These are phyloP conservation scores for Oegoconia quadripuncta DNA, from an alignment of 2,888 invertebrate genomes.

Conservation along the genomic window DNA sequence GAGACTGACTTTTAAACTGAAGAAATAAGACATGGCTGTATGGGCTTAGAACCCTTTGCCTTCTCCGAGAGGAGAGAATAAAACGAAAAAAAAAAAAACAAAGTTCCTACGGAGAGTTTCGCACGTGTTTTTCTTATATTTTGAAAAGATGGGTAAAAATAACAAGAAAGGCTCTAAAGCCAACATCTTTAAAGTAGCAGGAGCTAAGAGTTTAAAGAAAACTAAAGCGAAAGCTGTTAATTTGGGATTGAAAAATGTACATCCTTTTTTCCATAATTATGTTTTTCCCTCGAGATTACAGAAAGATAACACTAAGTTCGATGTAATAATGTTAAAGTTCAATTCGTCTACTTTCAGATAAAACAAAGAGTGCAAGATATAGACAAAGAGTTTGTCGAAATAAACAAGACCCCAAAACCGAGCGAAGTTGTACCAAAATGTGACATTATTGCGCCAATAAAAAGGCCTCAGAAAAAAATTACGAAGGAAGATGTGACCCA, in stretches of 20 bases:
- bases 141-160: slow-evolving; percentile 54
- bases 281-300: too few species aligned
- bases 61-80: too few species aligned
- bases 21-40: too few species aligned
- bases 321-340: background rate
- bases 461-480: slow-evolving; percentile 40
- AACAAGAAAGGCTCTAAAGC: slow-evolving; percentile 59
- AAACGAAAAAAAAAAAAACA: too few species aligned
- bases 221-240: slow-evolving; percentile 66
- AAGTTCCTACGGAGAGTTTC: too few species aligned
- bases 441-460: slow-evolving; percentile 31
- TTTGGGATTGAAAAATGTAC: slow-evolving; percentile 67
- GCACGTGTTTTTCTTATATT: background rate
- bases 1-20: too few species aligned
- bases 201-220: slow-evolving; percentile 72
- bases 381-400: slow-evolving; percentile 62
- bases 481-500: slow-evolving; percentile 58
- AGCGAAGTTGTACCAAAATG: slow-evolving; percentile 24
- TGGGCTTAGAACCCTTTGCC: too few species aligned
- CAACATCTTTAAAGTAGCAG: slow-evolving; percentile 70
- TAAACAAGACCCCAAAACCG: slow-evolving; percentile 46
- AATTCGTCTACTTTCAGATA: slow-evolving; percentile 42
- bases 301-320: too few species aligned
- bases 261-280: too few species aligned
- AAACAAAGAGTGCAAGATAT: slow-evolving; percentile 66